Conservation (phyloP, 2,888 invertebrate species). For the Heliconius aoede region DNA sequence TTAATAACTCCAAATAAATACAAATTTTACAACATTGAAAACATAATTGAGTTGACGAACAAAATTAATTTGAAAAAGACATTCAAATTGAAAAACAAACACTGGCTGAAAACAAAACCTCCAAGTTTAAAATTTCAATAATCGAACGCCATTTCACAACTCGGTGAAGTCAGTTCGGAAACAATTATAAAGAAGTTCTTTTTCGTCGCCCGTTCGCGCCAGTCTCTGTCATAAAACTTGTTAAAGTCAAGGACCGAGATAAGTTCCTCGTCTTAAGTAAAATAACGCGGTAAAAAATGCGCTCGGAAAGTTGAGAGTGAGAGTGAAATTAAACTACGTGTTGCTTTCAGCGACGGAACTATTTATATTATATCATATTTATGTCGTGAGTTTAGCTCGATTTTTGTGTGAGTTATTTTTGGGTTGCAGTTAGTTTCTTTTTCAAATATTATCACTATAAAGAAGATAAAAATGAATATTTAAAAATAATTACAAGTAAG, state of each 20-base stretch:
- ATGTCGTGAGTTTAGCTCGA: slow-evolving; percentile 39
- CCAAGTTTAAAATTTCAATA: slow-evolving; percentile 67
- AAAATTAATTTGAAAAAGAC: not conserved
- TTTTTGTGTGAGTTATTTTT: slow-evolving; percentile 10
- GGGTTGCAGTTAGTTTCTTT: not conserved
- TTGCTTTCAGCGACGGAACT: slow-evolving; percentile 69
- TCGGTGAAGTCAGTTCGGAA: slow-evolving; percentile 71
- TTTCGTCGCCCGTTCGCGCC: slow-evolving; percentile 78
- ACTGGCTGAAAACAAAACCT: slow-evolving; percentile 65
- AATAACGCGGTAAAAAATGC: slow-evolving; percentile 81
- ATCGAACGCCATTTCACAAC: slow-evolving; percentile 70
- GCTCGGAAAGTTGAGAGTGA: slow-evolving; percentile 74
- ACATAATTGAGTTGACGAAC: not conserved
- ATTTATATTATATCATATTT: slow-evolving; percentile 56
- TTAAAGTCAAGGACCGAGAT: slow-evolving; percentile 84
- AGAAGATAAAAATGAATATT: not conserved
- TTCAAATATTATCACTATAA: not conserved
- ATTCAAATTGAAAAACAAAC: slow-evolving; percentile 50
- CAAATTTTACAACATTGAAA: too few species aligned
- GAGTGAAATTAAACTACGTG: slow-evolving; percentile 78
- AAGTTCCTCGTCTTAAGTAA: slow-evolving; percentile 83
- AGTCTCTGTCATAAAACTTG: slow-evolving; percentile 84
- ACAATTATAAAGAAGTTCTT: slow-evolving; percentile 83
- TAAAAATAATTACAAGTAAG: not conserved
- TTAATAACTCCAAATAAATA: not conserved